Evolutionary conservation across 2,888 invertebrate genomes (phyloP).

Genomic region (Ptilodon capucinus): DNA sequence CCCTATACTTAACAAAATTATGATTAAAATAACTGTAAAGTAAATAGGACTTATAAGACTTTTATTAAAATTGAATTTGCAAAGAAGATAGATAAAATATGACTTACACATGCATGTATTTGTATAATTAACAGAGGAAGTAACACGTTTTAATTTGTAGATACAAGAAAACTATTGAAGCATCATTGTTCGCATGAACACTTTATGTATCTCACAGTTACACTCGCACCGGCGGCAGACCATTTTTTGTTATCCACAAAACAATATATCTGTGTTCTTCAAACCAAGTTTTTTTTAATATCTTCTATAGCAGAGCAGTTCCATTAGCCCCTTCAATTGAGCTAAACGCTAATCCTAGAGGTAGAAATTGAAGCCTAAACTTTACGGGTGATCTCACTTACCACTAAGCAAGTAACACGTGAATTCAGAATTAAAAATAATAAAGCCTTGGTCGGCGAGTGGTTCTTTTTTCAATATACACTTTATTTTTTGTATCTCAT

Average conservation of each 20-base stretch:
- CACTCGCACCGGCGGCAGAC: background rate
- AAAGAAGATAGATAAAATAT: too few relatives aligned
- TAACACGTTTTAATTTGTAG: background rate
- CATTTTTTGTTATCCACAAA: background rate
- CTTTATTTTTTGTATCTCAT: conserved; percentile 43
- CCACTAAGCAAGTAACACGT: too few relatives aligned
- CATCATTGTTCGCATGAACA: background rate
- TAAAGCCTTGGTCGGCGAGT: conserved; percentile 15
- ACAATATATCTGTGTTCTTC: background rate
- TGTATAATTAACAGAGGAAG: background rate
- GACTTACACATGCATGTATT: background rate
- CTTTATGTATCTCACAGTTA: background rate
- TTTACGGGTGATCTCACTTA: too few relatives aligned
- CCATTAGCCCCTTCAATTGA: too few relatives aligned
- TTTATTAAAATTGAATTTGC: too few relatives aligned
- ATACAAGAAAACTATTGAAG: background rate
- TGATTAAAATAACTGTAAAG: background rate
- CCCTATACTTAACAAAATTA: too few relatives aligned
- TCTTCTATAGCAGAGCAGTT: too few relatives aligned
- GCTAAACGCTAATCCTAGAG: too few relatives aligned
- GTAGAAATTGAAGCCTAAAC: too few relatives aligned
- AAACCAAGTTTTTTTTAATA: too few relatives aligned
- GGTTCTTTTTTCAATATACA: conserved; percentile 8
- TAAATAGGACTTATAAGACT: background rate
- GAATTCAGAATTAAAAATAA: too few relatives aligned